phyloP scores from a whole-genome alignment of 2,113 vertebrate genomes.

The Toxotes chatareus region DNA sequence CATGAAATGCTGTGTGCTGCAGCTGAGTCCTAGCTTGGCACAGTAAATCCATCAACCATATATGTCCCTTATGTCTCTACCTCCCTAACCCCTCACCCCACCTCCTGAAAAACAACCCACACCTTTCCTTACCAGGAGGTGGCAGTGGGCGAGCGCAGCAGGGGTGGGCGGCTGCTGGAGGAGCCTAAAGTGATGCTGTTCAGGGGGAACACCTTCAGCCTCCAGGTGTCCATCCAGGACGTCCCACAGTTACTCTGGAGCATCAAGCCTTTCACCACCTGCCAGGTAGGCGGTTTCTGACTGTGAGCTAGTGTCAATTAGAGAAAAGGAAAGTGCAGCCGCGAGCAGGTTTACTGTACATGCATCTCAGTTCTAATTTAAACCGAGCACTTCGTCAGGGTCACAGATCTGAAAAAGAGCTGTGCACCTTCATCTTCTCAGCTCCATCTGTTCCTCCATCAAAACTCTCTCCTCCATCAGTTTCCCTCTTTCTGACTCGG shows the following conservation, averaged over 20 bases:
- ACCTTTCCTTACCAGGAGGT: conserved; percentile 87
- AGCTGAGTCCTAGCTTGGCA: neutral
- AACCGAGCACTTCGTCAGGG: neutral
- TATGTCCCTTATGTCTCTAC: neutral
- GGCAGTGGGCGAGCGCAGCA: conserved; percentile 86
- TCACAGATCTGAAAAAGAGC: conserved; percentile 4
- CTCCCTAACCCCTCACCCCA: neutral
- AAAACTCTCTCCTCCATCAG: conserved; percentile 1
- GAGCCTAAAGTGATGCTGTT: conserved; percentile 93
- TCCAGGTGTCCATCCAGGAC: conserved; percentile 95
- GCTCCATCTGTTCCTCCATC: conserved; percentile 27
- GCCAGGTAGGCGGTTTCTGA: conserved; percentile 86
- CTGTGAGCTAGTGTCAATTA: neutral
- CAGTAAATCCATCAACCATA: neutral
- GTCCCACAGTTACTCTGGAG: conserved; percentile 95
- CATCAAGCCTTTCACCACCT: conserved; percentile 96
- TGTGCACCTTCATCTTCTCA: conserved; percentile 30
- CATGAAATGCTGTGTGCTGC: neutral
- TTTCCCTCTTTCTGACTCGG: conserved; percentile 39
- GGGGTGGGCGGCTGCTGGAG: conserved; percentile 92
- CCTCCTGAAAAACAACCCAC: neutral
- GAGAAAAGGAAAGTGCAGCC: neutral
- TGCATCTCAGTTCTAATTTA: neutral
- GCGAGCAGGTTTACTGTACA: neutral
- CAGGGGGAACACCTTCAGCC: conserved; percentile 90